Conservation (phyloP, 2,113 vertebrate genomes). For the Lutjanus erythropterus region DNA sequence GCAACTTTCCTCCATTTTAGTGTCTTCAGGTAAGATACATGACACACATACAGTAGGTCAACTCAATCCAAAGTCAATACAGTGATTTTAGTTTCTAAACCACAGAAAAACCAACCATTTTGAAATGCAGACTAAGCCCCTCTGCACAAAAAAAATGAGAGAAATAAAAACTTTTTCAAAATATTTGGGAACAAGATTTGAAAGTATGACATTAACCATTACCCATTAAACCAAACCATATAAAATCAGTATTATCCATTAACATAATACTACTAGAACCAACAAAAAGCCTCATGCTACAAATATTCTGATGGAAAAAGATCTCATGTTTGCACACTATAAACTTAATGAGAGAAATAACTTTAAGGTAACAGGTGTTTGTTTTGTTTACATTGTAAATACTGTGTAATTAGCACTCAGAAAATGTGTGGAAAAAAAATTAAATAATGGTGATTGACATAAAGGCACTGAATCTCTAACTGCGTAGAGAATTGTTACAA, state of each 20-base stretch:
- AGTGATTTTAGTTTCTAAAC: conserved; percentile 57
- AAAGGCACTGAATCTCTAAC: conserved; percentile 85
- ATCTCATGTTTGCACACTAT: conserved; percentile 59
- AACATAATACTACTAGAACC: conserved; percentile 49
- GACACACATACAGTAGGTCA: conserved; percentile 55
- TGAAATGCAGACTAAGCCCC: neutral
- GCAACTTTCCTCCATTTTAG: conserved; percentile 68
- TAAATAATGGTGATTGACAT: conserved; percentile 66
- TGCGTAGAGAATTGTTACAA: conserved; percentile 71
- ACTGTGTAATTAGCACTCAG: conserved; percentile 68
- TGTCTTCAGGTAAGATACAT: conserved; percentile 53
- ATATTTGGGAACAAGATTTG: conserved; percentile 30
- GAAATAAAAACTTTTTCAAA: conserved; percentile 14
- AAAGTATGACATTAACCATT: conserved; percentile 26
- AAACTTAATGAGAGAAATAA: conserved; percentile 55
- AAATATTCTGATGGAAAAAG: conserved; percentile 52
- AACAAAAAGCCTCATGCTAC: conserved; percentile 64
- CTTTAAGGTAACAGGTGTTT: conserved; percentile 72
- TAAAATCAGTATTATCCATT: conserved; percentile 51
- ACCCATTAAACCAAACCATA: conserved; percentile 51
- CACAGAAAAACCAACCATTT: conserved; percentile 33
- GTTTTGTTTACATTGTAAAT: conserved; percentile 63
- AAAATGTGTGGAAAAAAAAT: conserved; percentile 63
- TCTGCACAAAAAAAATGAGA: conserved; percentile 1
- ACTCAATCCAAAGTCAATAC: conserved; percentile 44